Base-by-base conservation (phyloP, 2,888 invertebrate species). In the Drosophila nigritarsus region DNA sequence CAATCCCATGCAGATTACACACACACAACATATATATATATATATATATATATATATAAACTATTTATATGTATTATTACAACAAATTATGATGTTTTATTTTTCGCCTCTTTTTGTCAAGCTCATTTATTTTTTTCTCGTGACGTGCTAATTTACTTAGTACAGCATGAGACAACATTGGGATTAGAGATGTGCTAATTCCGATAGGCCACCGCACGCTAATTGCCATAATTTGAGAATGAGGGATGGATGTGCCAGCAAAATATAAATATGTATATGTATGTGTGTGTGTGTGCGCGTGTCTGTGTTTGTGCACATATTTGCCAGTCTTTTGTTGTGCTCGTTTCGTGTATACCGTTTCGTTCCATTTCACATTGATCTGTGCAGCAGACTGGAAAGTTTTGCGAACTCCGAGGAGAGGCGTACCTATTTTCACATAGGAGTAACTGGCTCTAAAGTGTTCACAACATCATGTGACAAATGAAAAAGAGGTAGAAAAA, bases 121-220 rank as follows among this genome's bases (percentile, higher is more conserved):
- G 32, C 32, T 11, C 11, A 11, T 32, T 32, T 3, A 32, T 32
- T 40, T 64, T 42, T 49, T 32, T 48, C 51, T 34, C 34, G 42
- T 48, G 30, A 30, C 24, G 40, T 66, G 89, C 72, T 82, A 85
- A 85, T 89, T 89, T 13, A 79, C 87, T 89, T 79, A 73, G 73
- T 77, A 84, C 66, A 58, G 34, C 15, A 13, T 42, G 24, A 24
- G 61, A 51, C 15, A 51, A 13, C 58, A 77, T 45, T 45, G 49
- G 38, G 53, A 76, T 80, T 89, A 75, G 78, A 61, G 69, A 82
- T 85, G 80, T 85, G 90, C 72, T 87, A 89, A 89, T 87, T 89
- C 67, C 74, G 73, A 65, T 80, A 65, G 68, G 61, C 45, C 40
- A 18, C 18, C 18, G 62, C 55, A 49, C 54, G 87, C 87, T 83